Evolutionary conservation across 2,797 vertebrate species (phyloP), one percentile per base, ranked within the genome.

Genomic region (Diplodus sargus): DNA sequence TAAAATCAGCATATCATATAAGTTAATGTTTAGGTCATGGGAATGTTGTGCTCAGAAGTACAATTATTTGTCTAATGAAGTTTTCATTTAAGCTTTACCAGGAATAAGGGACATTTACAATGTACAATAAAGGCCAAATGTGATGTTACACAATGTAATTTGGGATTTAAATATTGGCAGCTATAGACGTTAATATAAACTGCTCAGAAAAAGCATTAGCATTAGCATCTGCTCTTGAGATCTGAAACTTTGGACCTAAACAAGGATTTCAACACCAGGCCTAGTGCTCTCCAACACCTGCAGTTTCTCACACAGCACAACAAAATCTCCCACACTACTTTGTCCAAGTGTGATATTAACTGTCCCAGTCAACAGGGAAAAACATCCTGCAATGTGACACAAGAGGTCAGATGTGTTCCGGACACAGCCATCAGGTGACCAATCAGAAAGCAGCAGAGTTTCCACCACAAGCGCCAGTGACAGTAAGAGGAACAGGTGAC

Each of bases 401-500:
- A 58, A 56, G 28, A n/a, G 14, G 49, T 22, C 63, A 63, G 43
- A 30, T 54, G 56, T 20, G 34, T 17, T 51, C 20, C 47, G 4
- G 43, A 73, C 22, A 76, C 71, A 68, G 23, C 11, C 4, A 70
- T 70, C 78, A 65, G 45, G 47, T 59, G 69, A 81, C 20, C 62
- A 47, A 39, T 69, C 57, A 64, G 67, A 66, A 43, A 64, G 77
- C 63, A 47, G 53, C 42, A 52, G 54, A 57, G 67, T 52, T 70
- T 54, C 66, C 79, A 71, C 43, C 66, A 63, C 25, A 54, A 76
- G 62, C 28, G 75, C 57, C 34, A 62, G 63, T 70, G 80, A 61
- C 43, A 73, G 63, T 14, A 51, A 70, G 49, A 71, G 30, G 48
- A n/a, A 49, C 53, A 70, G 53, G 49, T 72, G 47, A 79, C 45